phyloP scores from a whole-genome alignment of 2,888 invertebrate genomes.

The Torymus texanus region DNA sequence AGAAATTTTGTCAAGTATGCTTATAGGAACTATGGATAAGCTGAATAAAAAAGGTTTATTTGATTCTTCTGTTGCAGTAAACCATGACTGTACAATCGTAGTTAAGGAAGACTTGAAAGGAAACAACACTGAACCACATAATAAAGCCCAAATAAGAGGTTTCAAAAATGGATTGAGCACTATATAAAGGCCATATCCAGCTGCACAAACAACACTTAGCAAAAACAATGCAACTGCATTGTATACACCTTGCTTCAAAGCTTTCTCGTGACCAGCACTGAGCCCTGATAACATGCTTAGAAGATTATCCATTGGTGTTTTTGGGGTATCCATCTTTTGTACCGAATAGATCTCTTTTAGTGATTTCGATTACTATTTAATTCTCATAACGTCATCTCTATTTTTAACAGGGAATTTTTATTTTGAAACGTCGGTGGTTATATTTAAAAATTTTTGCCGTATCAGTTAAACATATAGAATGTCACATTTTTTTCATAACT shows the following conservation, averaged over 20 bases:
- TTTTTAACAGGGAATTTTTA: constrained; percentile 31
- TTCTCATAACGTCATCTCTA: constrained; percentile 40
- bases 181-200: constrained; percentile 86
- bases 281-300: constrained; percentile 82
- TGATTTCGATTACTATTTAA: constrained; percentile 20
- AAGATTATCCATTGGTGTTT: constrained; percentile 81
- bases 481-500: too few relatives aligned
- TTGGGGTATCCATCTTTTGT: constrained; percentile 75
- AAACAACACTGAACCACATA: constrained; percentile 98
- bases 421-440: not conserved
- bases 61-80: constrained; percentile 81
- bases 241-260: constrained; percentile 93
- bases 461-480: too few relatives aligned
- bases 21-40: constrained; percentile 82
- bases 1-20: constrained; percentile 85
- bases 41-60: constrained; percentile 82
- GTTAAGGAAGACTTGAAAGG: constrained; percentile 92
- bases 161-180: constrained; percentile 94
- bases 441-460: not conserved
- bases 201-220: constrained; percentile 81
- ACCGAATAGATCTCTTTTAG: not conserved
- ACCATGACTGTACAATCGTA: constrained; percentile 86
- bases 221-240: constrained; percentile 90
- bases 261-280: constrained; percentile 88
- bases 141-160: constrained; percentile 95